Base-by-base conservation (phyloP, 1,140 invertebrate genomes). In the Ostrea edulis region DNA sequence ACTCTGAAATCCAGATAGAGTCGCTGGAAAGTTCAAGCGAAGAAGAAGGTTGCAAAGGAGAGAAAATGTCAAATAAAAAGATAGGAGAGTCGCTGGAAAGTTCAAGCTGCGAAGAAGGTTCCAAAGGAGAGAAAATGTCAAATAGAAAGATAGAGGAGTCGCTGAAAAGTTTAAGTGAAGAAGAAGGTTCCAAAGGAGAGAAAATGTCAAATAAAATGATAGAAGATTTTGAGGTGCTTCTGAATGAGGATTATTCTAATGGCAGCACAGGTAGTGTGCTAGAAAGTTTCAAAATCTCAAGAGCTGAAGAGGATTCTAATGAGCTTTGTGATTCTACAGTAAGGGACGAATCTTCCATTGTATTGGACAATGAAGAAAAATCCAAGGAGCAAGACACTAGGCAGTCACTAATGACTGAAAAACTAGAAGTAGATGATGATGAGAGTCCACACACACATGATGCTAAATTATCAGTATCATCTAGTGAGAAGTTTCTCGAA, bases 141-240 rank as follows among this genome's bases (percentile, higher is more conserved):
- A 58, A 58, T 12, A 58, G 20, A 20, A 20, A 17, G 55, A 58
- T 3, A n/a, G n/a, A n/a, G 8, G 4, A 17, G 0, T 58, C 55
- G 12, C 55, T 17, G 20, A 20, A 58, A 4, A 20, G 20, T 12
- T 12, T 17, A 12, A 12, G n/a, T 17, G 55, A 17, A 7, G 55
- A 62, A 7, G 55, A 62, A 62, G n/a, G 17, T 20, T 5, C 20
- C 55, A 20, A 17, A 62, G 35, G 4, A 29, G 25, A 35, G 11
- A 77, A 12, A 44, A 22, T 77, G 68, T 77, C 9, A 29, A 29
- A 35, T 4, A 25, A 17, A 35, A 12, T 35, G 29, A 25, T 29
- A 14, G 68, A 77, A 77, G 68, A 77, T 77, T 77, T 77, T 77
- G 68, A 77, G 68, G 68, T 77, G 68, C 22, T 77, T 22, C 68